Conservation (phyloP, 2,888 invertebrate genomes). For the Stomorhina lunata region DNA sequence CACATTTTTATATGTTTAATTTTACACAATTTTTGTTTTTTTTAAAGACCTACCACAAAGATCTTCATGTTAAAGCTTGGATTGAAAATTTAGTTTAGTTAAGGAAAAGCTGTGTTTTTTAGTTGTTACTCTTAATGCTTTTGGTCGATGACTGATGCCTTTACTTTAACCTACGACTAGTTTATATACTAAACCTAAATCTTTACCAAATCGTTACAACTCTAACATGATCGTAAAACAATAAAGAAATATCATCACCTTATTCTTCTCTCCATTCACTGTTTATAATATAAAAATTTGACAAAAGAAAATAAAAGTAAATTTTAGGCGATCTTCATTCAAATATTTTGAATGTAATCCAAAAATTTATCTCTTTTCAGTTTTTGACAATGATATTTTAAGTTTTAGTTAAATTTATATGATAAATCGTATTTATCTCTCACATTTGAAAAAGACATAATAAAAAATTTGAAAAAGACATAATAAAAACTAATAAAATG, state of each 20-base stretch:
- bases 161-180: conserved; percentile 37
- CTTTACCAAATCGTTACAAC: not conserved
- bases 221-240: not conserved
- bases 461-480: no score
- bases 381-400: not conserved
- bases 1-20: not conserved
- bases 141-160: conserved; percentile 73
- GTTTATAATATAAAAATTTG: not conserved
- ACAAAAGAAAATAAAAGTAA: not conserved
- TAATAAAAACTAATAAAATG: no score
- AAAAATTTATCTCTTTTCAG: conserved; percentile 12
- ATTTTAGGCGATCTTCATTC: not conserved
- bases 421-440: not conserved
- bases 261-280: not conserved
- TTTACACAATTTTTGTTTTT: not conserved
- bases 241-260: not conserved
- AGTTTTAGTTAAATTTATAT: not conserved
- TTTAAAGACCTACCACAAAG: conserved; percentile 75
- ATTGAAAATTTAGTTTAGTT: conserved; percentile 70
- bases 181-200: conserved; percentile 71
- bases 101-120: conserved; percentile 66
- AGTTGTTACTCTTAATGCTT: conserved; percentile 52
- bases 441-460: no score
- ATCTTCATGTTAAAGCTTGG: conserved; percentile 77
- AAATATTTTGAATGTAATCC: not conserved